Base-by-base conservation (phyloP, 2,888 invertebrate genomes). In the Didymodactylos carnosus region DNA sequence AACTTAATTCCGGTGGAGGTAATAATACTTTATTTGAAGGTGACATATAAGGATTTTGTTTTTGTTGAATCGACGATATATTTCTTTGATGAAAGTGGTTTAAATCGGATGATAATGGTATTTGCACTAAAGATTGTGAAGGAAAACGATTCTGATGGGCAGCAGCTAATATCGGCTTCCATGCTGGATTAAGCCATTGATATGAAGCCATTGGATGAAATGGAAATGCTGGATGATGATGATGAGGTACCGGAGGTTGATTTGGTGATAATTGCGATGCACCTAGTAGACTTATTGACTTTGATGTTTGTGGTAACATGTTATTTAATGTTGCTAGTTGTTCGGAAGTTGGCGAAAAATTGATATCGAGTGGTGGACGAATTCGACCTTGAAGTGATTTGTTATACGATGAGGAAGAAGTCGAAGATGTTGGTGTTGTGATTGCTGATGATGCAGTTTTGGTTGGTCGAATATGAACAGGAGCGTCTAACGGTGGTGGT, bases 401-500 rank as follows among this genome's bases (percentile, higher is more conserved):
- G 14, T 43, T 13, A 43, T 43, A 43, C 13, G n/a, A n/a, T n/a
- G n/a, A n/a, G n/a, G n/a, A n/a, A 19, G 43, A 13, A 39, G 39
- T 41, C 0, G 40, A n/a, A 23, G 19, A 3, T 40, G 27, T 70
- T 2, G 40, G 41, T 39, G 35, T 40, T 8, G 40, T 25, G 25
- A 40, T 19, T 39, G n/a, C 25, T 13, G 70, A 40, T 69, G 35
- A 29, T 23, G 70, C 39, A 23, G 70, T 16, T 70, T 39, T 70
- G 1, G 41, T 41, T 29, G 71, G 49, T 43, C 71, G 71, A 29
- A 77, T 75, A 6, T 72, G 41, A 10, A 75, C 76, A 8, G 72
- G 70, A 39, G 72, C 75, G 49, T 73, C 71, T 16, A 75, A 40
- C 39, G 77, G 77, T 27, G 76, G 80, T 43, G 81, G 80, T 4